Evolutionary conservation across 2,797 vertebrate genomes (phyloP).

Genomic region (Oreochromis grahami): DNA sequence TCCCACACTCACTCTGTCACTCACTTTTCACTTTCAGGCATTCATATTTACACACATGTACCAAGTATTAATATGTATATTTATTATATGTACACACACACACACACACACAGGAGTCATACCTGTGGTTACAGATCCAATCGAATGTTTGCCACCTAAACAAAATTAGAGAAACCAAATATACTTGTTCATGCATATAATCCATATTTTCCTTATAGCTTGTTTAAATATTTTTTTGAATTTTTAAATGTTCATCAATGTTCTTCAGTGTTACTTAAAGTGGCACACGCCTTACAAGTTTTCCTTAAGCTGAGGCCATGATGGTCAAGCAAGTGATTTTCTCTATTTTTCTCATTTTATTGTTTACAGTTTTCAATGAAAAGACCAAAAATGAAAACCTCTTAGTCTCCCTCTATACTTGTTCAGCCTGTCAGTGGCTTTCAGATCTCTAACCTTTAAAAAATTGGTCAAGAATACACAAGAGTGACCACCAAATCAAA

Average conservation of each 20-base stretch:
- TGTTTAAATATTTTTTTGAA: fast-evolving
- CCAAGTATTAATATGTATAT: background rate
- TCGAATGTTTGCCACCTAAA: background rate
- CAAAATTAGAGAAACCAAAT: background rate
- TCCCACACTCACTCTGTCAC: background rate
- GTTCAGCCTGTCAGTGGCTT: background rate
- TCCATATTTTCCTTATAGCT: background rate
- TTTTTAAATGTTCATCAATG: background rate
- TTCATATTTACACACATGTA: background rate
- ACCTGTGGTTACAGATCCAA: background rate
- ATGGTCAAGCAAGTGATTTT: background rate
- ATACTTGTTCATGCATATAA: background rate
- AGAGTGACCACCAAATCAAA: background rate
- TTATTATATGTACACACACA: background rate
- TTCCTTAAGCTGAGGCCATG: background rate
- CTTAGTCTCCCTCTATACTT: background rate
- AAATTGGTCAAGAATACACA: background rate
- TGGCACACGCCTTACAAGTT: background rate
- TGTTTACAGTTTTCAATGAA: background rate
- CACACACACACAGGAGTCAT: background rate
- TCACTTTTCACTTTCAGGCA: background rate
- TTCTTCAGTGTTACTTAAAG: background rate
- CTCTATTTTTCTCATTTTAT: fast-evolving
- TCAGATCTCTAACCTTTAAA: background rate
- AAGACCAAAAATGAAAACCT: background rate